These are phyloP conservation scores for Neoarius graeffei DNA, from an alignment of 2,113 vertebrate species.

Conservation along the genomic window DNA sequence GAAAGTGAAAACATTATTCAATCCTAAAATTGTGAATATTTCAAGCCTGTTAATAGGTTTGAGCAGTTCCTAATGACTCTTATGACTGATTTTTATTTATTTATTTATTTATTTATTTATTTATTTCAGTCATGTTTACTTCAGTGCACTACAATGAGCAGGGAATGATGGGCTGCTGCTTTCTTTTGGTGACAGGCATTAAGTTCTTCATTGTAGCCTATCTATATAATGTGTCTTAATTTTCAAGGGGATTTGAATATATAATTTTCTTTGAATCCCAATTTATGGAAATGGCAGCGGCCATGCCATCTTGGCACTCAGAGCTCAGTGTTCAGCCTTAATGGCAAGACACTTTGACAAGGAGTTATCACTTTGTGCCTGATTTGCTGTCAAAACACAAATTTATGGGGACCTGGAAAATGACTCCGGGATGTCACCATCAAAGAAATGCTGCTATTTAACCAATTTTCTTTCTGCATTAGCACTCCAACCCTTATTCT, in stretches of 20 bases:
- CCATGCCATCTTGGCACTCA: background rate
- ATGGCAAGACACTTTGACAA: slow-evolving; percentile 46
- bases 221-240: slow-evolving; percentile 22
- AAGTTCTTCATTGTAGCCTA: slow-evolving; percentile 41
- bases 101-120: background rate
- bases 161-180: background rate
- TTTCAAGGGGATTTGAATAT: slow-evolving; percentile 35
- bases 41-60: slow-evolving; percentile 48
- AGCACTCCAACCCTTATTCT: slow-evolving; percentile 29
- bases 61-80: slow-evolving; percentile 16
- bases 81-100: slow-evolving; percentile 28
- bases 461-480: slow-evolving; percentile 15
- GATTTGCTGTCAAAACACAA: slow-evolving; percentile 57
- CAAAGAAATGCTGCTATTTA: slow-evolving; percentile 33
- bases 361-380: slow-evolving; percentile 49
- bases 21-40: slow-evolving; percentile 37
- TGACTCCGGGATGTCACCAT: background rate
- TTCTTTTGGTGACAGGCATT: slow-evolving; percentile 25
- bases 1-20: slow-evolving; percentile 57
- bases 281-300: slow-evolving; percentile 41
- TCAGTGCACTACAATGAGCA: slow-evolving; percentile 28
- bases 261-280: slow-evolving; percentile 42
- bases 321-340: slow-evolving; percentile 26
- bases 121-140: slow-evolving; percentile 45
- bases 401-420: slow-evolving; percentile 48